Percentiles rank a stretch among this genome's conserved stretches.
Evolutionary conservation across 2,797 vertebrate genomes (phyloP).

Genomic region (Zonotrichia albicollis): DNA sequence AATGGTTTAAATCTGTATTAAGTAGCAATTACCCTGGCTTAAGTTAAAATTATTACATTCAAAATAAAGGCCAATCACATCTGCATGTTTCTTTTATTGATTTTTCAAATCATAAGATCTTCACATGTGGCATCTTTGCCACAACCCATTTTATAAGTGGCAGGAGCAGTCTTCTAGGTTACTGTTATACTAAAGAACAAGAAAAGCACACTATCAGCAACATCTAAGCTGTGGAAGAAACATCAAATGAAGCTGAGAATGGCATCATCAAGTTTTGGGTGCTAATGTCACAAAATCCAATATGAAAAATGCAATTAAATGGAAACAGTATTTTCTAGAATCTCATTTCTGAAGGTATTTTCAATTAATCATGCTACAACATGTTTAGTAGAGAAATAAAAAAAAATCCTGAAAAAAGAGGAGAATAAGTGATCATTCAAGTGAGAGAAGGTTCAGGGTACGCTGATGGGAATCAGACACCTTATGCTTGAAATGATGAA

Average conservation of each 20-base stretch:
- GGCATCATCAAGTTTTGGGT: background rate
- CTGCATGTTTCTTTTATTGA: background rate
- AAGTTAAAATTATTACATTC: slow-evolving; percentile 17
- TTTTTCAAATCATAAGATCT: background rate
- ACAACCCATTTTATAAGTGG: background rate
- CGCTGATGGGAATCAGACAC: background rate
- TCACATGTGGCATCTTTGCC: background rate
- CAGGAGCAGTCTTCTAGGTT: background rate
- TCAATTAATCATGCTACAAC: background rate
- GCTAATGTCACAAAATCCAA: background rate
- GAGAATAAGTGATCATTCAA: background rate
- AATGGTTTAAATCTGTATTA: slow-evolving; percentile 16
- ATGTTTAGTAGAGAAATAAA: background rate
- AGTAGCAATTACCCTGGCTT: background rate
- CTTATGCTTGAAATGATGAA: background rate
- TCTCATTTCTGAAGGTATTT: background rate
- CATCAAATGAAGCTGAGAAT: background rate
- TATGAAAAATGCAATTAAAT: background rate
- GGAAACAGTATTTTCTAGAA: background rate
- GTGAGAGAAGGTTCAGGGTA: background rate
- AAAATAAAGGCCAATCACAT: background rate
- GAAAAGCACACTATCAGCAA: background rate
- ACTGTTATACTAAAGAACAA: background rate
- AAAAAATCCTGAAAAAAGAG: background rate
- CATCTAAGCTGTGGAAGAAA: background rate